Conservation (phyloP, 2,113 vertebrate species). For the Rostratula benghalensis region DNA sequence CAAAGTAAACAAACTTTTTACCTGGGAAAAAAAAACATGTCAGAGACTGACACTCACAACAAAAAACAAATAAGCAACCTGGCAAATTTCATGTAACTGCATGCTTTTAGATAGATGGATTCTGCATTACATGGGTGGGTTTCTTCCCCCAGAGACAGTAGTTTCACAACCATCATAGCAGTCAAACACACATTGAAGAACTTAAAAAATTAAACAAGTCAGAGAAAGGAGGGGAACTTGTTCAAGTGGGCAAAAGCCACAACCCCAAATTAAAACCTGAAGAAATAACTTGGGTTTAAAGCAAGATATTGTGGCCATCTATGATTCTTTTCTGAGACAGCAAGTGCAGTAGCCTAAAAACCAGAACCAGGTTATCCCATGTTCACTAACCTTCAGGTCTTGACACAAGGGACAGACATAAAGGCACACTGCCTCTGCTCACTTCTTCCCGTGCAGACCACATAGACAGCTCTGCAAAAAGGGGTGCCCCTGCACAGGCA, state of each 20-base stretch:
- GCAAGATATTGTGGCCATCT: too few relatives aligned
- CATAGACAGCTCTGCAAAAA: neutral
- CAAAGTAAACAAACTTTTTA: neutral
- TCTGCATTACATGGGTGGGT: rapidly evolving
- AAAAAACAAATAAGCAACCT: neutral
- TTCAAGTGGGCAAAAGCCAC: neutral
- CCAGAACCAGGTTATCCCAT: neutral
- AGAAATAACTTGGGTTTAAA: neutral
- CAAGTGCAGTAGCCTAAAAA: rapidly evolving
- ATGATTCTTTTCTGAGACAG: rapidly evolving
- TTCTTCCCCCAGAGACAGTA: neutral
- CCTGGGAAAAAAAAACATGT: neutral
- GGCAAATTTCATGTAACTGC: rapidly evolving
- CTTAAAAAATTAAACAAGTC: neutral
- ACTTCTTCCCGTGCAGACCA: rapidly evolving
- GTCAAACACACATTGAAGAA: neutral
- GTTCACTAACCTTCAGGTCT: neutral
- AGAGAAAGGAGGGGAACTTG: neutral
- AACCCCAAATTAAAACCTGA: neutral
- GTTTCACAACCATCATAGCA: neutral
- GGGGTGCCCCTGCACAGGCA: rapidly evolving
- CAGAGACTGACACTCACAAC: neutral
- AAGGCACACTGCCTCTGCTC: rapidly evolving
- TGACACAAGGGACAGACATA: rapidly evolving
- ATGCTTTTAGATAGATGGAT: neutral